Conservation (phyloP, 1,140 invertebrate genomes). For the Pristionchus pacificus region DNA sequence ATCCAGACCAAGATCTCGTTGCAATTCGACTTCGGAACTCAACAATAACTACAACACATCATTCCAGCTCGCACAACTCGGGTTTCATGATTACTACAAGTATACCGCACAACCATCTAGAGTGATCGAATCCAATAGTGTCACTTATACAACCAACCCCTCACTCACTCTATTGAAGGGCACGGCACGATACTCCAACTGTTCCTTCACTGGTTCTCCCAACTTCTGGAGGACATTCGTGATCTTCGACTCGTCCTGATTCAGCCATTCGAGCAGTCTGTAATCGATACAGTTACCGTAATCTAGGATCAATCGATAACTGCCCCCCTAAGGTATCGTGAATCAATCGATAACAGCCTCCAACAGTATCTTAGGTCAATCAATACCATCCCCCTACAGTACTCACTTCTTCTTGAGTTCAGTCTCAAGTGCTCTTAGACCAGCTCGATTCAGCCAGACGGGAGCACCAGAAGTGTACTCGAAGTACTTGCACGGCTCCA, state of each 20-base stretch:
- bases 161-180: constrained; percentile 49
- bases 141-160: not conserved
- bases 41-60: too few relatives aligned
- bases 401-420: constrained; percentile 50
- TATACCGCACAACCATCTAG: too few relatives aligned
- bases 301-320: too few relatives aligned
- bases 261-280: not conserved
- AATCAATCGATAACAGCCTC: too few relatives aligned
- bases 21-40: too few relatives aligned
- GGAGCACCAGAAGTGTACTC: constrained; percentile 32
- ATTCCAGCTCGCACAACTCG: not conserved
- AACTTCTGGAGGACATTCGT: constrained; percentile 33
- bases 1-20: too few relatives aligned
- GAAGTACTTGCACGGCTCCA: constrained; percentile 53
- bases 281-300: not conserved
- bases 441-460: constrained; percentile 46
- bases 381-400: constrained; percentile 17
- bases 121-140: too few relatives aligned
- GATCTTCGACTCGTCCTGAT: not conserved
- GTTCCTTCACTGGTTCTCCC: constrained; percentile 43
- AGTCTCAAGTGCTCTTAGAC: constrained; percentile 44
- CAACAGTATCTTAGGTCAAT: too few relatives aligned
- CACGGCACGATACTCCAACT: constrained; percentile 48
- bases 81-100: not conserved
- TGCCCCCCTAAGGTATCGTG: too few relatives aligned